A percentile compares a stretch with the other conserved stretches of the same genome.
Evolutionary conservation across 53 echinoderm and acorn worm species (phyloP).

Genomic region (Temnopleurus reevesii): DNA sequence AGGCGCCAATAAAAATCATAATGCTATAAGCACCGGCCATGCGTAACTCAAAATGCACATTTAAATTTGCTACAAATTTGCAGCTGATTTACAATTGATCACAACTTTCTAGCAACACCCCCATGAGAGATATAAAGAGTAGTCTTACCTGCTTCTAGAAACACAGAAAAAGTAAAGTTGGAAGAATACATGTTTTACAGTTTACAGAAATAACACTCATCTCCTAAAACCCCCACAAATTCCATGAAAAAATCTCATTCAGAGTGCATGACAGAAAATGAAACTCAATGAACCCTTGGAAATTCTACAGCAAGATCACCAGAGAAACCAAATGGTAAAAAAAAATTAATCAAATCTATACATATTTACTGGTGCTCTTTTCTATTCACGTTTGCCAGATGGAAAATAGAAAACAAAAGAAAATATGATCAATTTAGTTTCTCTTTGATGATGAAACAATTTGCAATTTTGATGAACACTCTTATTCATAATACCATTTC

Average conservation of each 20-base stretch:
- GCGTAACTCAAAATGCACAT: no score
- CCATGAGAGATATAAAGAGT: neutral
- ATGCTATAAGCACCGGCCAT: no score
- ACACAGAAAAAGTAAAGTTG: neutral
- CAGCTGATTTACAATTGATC: no score
- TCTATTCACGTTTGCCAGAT: neutral
- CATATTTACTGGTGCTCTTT: slow-evolving; percentile 9
- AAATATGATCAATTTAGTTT: neutral
- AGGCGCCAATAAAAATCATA: no score
- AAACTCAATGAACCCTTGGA: neutral
- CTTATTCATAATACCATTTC: no score
- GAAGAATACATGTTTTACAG: neutral
- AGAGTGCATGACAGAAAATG: no score
- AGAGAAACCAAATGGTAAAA: neutral
- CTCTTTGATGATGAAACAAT: no score
- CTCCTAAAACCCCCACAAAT: neutral
- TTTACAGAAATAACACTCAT: neutral
- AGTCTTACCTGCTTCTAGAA: neutral
- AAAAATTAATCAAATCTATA: neutral
- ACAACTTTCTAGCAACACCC: no score
- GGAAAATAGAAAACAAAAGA: neutral
- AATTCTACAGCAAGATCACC: no score
- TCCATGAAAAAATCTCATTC: neutral
- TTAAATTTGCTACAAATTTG: no score
- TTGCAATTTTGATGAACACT: no score